Base-by-base conservation (phyloP, 2,888 invertebrate genomes). In the Quadroppia sp. region DNA sequence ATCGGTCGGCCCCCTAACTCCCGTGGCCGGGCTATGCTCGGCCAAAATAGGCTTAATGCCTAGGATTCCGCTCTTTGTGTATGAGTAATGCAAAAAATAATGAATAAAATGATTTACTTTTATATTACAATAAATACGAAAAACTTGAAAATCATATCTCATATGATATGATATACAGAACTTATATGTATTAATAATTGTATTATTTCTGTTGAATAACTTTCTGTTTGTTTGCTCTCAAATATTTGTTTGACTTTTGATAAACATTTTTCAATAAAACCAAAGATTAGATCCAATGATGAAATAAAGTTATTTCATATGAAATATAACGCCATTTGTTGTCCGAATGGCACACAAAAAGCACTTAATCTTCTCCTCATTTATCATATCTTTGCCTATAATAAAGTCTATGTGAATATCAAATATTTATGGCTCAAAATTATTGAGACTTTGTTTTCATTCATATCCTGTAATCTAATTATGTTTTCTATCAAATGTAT, bases 281-380 rank as follows among this genome's bases (percentile, higher is more conserved):
- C 56, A 56, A 15, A 56, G 56, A 56, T 40, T 40, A 64, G 20
- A 59, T 13, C 20, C 28, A 53, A 15, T 20, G 53, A 25, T 23
- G 13, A 53, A 3, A 32, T 23, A 28, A n/a, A 20, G 17, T 64
- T 25, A 30, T 61, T 32, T 61, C 25, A 15, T 17, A 9, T 64
- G 36, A 64, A 40, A 36, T 36, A 64, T 20, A 23, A 9, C 40
- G 36, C 23, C 36, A 64, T 23, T 15, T 36, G 20, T 64, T 6
- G 7, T 9, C 1, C n/a, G 28, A 61, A 28, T 32, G 15, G 32
- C 17, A 32, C 17, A 32, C 2, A 61, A 64, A 32, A n/a, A 40
- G n/a, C 32, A 64, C 20, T 30, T 56, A 23, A 56, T 56, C 56
- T 56, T 56, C 30, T 30, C 56, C 56, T 56, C 30, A 56, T 56